These are phyloP conservation scores for Microhierax caerulescens DNA, from an alignment of 2,797 vertebrate species.

Conservation along the genomic window DNA sequence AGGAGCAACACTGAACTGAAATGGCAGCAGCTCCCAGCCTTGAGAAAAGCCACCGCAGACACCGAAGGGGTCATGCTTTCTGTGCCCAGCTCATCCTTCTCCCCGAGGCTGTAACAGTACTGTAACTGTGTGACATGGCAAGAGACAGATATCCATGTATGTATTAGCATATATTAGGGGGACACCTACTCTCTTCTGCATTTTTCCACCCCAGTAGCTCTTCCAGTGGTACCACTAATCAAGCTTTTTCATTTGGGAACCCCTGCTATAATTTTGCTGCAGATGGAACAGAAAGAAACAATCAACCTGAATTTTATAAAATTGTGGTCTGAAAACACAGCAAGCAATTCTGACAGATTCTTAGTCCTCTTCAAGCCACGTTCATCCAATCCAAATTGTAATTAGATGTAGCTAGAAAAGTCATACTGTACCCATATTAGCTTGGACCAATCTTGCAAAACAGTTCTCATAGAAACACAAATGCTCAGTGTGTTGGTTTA, in stretches of 20 bases:
- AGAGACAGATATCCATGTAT: background rate
- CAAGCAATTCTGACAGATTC: background rate
- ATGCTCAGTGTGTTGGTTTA: background rate
- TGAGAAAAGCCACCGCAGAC: background rate
- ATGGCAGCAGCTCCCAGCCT: background rate
- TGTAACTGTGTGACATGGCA: background rate
- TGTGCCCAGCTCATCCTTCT: background rate
- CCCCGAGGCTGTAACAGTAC: fast-evolving
- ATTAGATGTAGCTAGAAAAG: background rate
- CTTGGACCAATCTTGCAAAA: background rate
- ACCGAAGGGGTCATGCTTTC: fast-evolving
- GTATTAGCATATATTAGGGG: background rate
- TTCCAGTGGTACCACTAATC: background rate
- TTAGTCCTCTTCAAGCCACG: background rate
- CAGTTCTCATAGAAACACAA: background rate
- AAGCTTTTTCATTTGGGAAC: background rate
- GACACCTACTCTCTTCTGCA: background rate
- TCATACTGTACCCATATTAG: background rate
- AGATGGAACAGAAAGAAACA: background rate
- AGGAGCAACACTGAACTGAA: background rate
- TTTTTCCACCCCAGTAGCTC: background rate
- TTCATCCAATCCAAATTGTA: background rate
- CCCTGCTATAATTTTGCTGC: background rate
- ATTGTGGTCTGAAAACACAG: background rate
- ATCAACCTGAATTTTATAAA: background rate